Evolutionary conservation across 2,888 invertebrate genomes (phyloP).

Genomic region (Psylliodes chrysocephalus): DNA sequence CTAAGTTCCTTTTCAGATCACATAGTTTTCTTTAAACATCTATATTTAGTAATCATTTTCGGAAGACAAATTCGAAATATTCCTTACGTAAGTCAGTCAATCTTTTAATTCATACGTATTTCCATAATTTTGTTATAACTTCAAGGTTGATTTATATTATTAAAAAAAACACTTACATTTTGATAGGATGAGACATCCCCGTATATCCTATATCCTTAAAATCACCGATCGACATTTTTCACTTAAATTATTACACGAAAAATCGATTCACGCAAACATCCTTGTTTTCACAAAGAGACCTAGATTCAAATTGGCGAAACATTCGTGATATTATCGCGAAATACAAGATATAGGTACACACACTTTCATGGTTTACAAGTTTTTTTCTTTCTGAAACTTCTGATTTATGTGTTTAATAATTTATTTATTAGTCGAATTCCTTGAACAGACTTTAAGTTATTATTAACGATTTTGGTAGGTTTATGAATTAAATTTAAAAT

Average conservation of each 20-base stretch:
- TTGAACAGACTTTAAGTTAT: slow-evolving; percentile 17
- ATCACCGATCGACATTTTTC: slow-evolving; percentile 3
- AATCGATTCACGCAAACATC: neutral
- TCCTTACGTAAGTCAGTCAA: too few relatives aligned
- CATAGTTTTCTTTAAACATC: too few relatives aligned
- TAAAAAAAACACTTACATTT: slow-evolving; percentile 2
- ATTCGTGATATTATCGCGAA: slow-evolving; percentile 3
- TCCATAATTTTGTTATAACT: too few relatives aligned
- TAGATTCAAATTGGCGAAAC: slow-evolving; percentile 10
- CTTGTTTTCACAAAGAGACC: slow-evolving; percentile 4
- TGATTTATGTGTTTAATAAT: slow-evolving; percentile 18
- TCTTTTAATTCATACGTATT: too few relatives aligned
- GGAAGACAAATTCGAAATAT: too few relatives aligned
- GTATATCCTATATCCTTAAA: neutral
- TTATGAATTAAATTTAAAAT: too few relatives aligned
- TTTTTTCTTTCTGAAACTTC: slow-evolving; percentile 11
- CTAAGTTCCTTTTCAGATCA: too few relatives aligned
- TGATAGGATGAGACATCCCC: neutral
- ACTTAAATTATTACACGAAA: neutral
- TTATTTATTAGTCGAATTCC: slow-evolving; percentile 22
- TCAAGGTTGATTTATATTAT: too few relatives aligned
- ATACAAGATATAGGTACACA: slow-evolving; percentile 4
- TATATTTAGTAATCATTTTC: too few relatives aligned
- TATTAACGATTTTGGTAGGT: slow-evolving; percentile 22
- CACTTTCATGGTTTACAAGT: slow-evolving; percentile 27